Conservation (phyloP, 2,113 vertebrate genomes). For the Vulpes lagopus region DNA sequence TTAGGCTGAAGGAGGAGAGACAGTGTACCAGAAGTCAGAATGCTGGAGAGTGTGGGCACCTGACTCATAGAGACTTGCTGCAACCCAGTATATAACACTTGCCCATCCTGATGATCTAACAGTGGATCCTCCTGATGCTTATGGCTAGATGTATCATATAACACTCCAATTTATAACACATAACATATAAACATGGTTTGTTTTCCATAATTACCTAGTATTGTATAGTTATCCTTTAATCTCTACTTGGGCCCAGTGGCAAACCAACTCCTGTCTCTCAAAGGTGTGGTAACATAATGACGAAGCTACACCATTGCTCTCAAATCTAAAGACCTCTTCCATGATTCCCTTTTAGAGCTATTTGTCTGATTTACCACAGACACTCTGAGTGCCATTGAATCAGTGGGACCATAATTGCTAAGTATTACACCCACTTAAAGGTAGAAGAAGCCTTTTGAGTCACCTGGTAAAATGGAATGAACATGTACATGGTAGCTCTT, state of each 20-base stretch:
- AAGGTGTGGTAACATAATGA: neutral
- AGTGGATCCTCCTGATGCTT: neutral
- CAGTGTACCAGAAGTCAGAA: neutral
- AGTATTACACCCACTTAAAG: neutral
- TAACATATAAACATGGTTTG: neutral
- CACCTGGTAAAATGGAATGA: neutral
- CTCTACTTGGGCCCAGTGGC: neutral
- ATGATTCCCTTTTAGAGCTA: neutral
- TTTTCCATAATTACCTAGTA: neutral
- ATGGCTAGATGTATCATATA: neutral
- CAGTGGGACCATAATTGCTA: neutral
- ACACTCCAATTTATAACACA: neutral
- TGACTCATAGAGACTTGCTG: neutral
- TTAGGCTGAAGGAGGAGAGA: neutral
- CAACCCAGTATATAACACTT: accelerated
- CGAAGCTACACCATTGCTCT: neutral
- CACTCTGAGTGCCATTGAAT: neutral
- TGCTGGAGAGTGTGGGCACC: neutral
- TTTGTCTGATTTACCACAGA: neutral
- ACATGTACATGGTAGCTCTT: neutral
- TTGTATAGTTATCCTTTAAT: neutral
- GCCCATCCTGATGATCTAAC: no score
- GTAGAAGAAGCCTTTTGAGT: neutral
- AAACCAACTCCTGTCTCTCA: neutral
- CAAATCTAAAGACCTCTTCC: neutral